Evolutionary conservation across 2,113 vertebrate genomes (phyloP).

Genomic region (Azemiops feae): DNA sequence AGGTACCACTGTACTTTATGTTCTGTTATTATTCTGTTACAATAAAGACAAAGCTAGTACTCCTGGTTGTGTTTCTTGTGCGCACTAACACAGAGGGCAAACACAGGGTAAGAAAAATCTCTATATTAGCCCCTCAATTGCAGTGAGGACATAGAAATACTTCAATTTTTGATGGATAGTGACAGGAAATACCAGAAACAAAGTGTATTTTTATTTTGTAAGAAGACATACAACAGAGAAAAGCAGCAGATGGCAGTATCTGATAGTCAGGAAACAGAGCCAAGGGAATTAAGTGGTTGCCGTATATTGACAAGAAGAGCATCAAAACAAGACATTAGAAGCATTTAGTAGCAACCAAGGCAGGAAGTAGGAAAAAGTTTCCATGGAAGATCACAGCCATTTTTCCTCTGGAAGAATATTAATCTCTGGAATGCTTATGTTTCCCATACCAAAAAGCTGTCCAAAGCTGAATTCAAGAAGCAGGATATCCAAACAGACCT

Average conservation of each 20-base stretch:
- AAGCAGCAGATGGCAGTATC: conserved; percentile 74
- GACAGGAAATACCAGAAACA: neutral
- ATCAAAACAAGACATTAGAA: neutral
- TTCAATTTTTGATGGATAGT: neutral
- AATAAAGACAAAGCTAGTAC: neutral
- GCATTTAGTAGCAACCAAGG: neutral
- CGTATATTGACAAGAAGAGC: neutral
- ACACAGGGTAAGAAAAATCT: neutral
- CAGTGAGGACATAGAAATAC: neutral
- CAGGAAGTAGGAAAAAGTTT: neutral
- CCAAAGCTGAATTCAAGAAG: conserved; percentile 1
- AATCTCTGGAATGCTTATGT: conserved; percentile 4
- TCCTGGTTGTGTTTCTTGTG: neutral
- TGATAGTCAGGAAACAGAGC: conserved; percentile 33
- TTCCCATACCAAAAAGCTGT: neutral
- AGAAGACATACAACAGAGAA: conserved; percentile 38
- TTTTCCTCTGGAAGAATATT: neutral
- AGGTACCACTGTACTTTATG: neutral
- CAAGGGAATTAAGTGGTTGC: neutral
- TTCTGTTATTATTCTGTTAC: neutral
- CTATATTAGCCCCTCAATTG: neutral
- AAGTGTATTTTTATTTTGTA: conserved; percentile 13
- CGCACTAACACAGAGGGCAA: neutral
- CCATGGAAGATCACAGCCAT: neutral
- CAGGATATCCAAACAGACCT: conserved; percentile 15